phyloP scores from a whole-genome alignment of 2,888 invertebrate species.

The Arctia plantaginis region DNA sequence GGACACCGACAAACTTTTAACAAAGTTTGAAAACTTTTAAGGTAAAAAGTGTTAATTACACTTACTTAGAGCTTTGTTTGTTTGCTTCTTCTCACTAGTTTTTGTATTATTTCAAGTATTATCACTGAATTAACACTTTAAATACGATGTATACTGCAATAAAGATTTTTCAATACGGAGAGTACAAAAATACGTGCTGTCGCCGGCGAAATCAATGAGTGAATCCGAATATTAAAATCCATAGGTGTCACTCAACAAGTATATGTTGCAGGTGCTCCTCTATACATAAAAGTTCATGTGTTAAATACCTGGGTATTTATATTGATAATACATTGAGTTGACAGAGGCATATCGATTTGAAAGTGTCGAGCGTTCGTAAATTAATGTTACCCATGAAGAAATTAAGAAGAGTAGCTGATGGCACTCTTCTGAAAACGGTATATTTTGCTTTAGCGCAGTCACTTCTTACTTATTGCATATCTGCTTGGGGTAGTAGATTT shows the following conservation, averaged over 20 bases:
- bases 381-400: background rate
- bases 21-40: too few species aligned
- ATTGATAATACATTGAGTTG: background rate
- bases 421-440: background rate
- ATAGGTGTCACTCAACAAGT: background rate
- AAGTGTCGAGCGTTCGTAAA: background rate
- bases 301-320: background rate
- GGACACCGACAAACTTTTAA: too few species aligned
- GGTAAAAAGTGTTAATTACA: too few species aligned
- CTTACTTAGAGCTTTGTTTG: too few species aligned
- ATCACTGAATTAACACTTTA: too few species aligned
- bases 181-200: too few species aligned
- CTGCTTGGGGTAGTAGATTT: background rate
- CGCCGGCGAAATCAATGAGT: too few species aligned
- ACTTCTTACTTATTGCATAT: background rate
- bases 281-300: slow-evolving; percentile 16
- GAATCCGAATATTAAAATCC: too few species aligned
- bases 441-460: background rate
- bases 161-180: too few species aligned
- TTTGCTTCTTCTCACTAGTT: too few species aligned
- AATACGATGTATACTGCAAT: too few species aligned
- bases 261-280: background rate
- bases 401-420: background rate
- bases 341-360: background rate
- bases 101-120: too few species aligned